Evolutionary conservation across 2,888 invertebrate species (phyloP).

Genomic region (Volucella inanis): DNA sequence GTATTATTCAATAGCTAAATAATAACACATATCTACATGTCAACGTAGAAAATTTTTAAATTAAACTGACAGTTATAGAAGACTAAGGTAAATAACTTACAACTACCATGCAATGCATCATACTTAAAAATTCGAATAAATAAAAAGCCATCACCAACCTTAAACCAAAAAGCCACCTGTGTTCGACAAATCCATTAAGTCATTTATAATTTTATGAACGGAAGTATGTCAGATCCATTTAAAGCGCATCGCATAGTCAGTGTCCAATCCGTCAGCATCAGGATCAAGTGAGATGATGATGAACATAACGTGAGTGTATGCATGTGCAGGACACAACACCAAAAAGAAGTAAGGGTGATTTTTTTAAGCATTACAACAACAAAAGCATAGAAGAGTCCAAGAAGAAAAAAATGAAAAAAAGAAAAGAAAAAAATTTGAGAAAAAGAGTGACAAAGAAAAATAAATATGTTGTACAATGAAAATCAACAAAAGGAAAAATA

Average conservation of each 20-base stretch:
- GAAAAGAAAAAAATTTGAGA: constrained; percentile 21
- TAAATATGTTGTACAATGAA: constrained; percentile 42
- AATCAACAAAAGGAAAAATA: constrained; percentile 27
- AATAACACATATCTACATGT: no score
- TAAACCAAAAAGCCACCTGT: constrained; percentile 95
- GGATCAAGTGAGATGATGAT: constrained; percentile 46
- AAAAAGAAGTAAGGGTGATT: constrained; percentile 59
- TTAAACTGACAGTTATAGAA: background rate
- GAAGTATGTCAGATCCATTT: constrained; percentile 24
- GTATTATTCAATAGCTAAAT: no score
- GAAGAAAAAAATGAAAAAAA: constrained; percentile 50
- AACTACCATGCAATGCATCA: constrained; percentile 19
- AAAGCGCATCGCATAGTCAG: background rate
- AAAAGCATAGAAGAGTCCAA: constrained; percentile 55
- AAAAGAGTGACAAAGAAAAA: constrained; percentile 34
- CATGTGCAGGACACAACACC: constrained; percentile 54
- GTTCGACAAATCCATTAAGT: constrained; percentile 42
- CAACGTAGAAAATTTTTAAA: no score
- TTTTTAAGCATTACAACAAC: constrained; percentile 45
- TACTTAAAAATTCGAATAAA: constrained; percentile 29
- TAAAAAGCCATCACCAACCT: constrained; percentile 88
- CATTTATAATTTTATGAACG: constrained; percentile 25
- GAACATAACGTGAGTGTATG: constrained; percentile 24
- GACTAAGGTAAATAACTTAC: background rate
- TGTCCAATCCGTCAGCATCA: constrained; percentile 63